These are phyloP conservation scores for Haliaeetus leucogaster DNA, from an alignment of 2,113 vertebrate species.

Conservation along the genomic window DNA sequence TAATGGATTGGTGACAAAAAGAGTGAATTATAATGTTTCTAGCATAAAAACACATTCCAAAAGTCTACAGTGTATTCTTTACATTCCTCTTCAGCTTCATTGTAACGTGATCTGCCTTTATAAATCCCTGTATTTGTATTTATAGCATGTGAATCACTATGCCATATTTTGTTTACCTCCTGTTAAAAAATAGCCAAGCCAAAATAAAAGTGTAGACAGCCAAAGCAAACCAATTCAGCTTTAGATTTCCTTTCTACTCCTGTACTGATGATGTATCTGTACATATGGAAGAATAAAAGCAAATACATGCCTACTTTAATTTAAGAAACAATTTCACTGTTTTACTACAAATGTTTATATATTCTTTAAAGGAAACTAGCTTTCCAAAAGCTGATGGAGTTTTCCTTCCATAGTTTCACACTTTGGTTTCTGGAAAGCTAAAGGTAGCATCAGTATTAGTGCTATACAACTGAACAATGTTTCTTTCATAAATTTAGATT, in stretches of 20 bases:
- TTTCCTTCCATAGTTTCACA: neutral
- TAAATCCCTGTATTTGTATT: conserved; percentile 8
- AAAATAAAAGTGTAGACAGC: neutral
- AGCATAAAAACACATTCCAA: neutral
- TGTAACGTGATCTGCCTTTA: neutral
- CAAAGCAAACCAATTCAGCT: neutral
- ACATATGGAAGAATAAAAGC: neutral
- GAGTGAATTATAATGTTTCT: neutral
- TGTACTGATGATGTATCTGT: neutral
- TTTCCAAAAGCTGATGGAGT: neutral
- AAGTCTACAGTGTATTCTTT: neutral
- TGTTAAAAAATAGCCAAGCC: neutral
- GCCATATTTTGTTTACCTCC: neutral
- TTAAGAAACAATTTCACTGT: neutral
- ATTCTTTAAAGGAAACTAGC: neutral
- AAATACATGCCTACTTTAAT: neutral
- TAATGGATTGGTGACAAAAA: neutral
- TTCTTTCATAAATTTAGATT: neutral
- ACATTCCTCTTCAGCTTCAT: neutral
- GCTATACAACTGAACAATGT: neutral
- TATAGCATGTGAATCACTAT: neutral
- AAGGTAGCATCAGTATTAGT: neutral
- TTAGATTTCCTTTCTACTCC: neutral
- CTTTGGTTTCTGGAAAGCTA: neutral
- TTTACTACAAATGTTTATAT: neutral